Percentiles rank a stretch among this genome's conserved stretches.
Evolutionary conservation across 2,797 vertebrate genomes (phyloP).

Genomic region (Paedocypris micromegethes): DNA sequence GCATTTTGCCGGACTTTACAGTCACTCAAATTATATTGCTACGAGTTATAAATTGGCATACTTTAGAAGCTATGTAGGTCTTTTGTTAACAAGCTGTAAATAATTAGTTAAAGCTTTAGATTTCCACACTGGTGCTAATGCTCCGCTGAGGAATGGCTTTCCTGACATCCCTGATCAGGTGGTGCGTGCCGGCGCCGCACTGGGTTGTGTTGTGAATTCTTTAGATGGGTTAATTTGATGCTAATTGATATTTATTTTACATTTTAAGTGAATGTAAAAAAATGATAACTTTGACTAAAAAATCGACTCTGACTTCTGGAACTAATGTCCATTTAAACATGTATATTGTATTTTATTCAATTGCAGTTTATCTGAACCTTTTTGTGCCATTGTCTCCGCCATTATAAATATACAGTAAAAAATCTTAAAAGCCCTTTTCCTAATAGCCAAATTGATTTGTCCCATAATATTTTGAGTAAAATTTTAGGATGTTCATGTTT

Average conservation of each 20-base stretch:
- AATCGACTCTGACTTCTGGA: no score
- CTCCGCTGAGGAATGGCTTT: slow-evolving; percentile 33
- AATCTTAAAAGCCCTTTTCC: slow-evolving; percentile 32
- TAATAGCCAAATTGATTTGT: no score
- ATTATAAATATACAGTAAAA: slow-evolving; percentile 46
- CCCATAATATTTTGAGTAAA: no score
- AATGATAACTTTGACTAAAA: no score
- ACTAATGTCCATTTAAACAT: no score
- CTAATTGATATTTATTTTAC: no score
- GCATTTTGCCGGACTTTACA: not conserved
- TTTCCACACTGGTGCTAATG: slow-evolving; percentile 26
- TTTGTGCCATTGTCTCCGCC: not conserved
- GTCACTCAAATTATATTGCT: slow-evolving; percentile 1
- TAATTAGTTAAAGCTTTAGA: slow-evolving; percentile 14
- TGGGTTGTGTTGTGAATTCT: no score
- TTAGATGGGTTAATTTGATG: no score
- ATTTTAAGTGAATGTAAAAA: no score
- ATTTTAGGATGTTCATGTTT: no score
- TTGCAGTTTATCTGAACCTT: no score
- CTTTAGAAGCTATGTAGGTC: slow-evolving; percentile 2
- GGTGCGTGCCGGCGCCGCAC: not conserved
- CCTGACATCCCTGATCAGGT: slow-evolving; percentile 28
- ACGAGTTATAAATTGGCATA: slow-evolving; percentile 1
- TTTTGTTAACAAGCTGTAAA: not conserved
- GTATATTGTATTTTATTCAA: no score